Evolutionary conservation across 2,797 vertebrate species (phyloP).

Genomic region (Danio choprae): DNA sequence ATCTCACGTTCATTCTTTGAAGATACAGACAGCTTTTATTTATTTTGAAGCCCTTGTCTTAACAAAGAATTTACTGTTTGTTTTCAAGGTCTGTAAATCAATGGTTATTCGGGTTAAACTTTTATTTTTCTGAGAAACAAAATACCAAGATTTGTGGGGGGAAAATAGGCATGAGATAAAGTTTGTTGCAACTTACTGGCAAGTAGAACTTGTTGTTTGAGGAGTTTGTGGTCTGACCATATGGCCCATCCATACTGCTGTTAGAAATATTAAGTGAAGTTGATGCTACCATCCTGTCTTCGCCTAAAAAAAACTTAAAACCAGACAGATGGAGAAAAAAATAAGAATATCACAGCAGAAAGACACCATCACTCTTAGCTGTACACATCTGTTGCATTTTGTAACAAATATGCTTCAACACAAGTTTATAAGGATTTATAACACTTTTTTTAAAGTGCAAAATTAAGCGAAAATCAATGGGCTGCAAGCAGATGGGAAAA

Average conservation of each 20-base stretch:
- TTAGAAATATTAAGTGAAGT: slow-evolving; percentile 84
- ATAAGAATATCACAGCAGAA: slow-evolving; percentile 25
- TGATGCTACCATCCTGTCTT: slow-evolving; percentile 69
- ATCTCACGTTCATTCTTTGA: background rate
- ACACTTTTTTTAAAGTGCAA: slow-evolving; percentile 6
- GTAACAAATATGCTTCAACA: slow-evolving; percentile 16
- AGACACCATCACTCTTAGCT: slow-evolving; percentile 11
- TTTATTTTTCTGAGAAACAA: slow-evolving; percentile 6
- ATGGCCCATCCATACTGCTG: slow-evolving; percentile 71
- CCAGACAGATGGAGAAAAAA: slow-evolving; percentile 26
- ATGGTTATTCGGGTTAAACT: background rate
- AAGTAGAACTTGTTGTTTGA: slow-evolving; percentile 88
- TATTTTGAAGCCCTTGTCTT: background rate
- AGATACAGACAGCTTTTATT: background rate
- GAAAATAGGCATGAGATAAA: background rate
- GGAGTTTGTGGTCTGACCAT: slow-evolving; percentile 70
- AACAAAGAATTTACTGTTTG: background rate
- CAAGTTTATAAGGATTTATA: background rate
- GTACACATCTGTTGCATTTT: slow-evolving; percentile 26
- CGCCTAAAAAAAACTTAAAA: slow-evolving; percentile 90
- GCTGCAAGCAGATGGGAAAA: slow-evolving; percentile 17
- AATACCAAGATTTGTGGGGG: background rate
- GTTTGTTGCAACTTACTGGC: slow-evolving; percentile 83
- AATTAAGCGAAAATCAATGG: background rate
- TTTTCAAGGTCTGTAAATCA: slow-evolving; percentile 5